Evolutionary conservation across 2,888 invertebrate species (phyloP).

Genomic region (Machimus rusticus): DNA sequence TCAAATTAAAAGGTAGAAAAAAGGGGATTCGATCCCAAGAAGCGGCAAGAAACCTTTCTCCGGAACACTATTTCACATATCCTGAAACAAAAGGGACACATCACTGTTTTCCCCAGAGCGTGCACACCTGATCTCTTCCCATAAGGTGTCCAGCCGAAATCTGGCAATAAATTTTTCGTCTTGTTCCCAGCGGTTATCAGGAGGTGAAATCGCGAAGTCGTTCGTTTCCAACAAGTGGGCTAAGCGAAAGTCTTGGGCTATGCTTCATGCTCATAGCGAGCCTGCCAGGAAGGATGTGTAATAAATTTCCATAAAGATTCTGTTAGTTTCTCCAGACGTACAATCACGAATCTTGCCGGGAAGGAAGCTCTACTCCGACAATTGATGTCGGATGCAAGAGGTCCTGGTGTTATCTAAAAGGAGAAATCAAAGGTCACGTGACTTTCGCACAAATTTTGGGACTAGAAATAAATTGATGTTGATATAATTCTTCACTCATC

Average conservation of each 20-base stretch:
- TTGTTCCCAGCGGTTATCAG: conserved; percentile 2
- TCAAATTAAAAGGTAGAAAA: neutral
- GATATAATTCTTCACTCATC: neutral
- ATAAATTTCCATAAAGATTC: conserved; percentile 4
- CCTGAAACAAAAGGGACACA: conserved; percentile 20
- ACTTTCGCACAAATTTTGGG: neutral
- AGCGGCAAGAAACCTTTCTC: conserved; percentile 1
- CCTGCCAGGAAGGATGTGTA: neutral
- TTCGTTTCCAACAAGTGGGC: conserved; percentile 6
- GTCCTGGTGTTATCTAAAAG: neutral
- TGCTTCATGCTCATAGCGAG: neutral
- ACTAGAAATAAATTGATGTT: neutral
- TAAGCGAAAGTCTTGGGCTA: neutral
- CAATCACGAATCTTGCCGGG: neutral
- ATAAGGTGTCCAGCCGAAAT: neutral
- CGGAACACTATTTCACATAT: conserved; percentile 24
- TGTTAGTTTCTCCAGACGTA: neutral
- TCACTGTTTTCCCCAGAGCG: neutral
- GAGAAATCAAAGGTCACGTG: neutral
- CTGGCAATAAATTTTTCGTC: conserved; percentile 23
- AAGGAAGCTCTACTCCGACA: neutral
- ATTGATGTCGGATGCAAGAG: neutral
- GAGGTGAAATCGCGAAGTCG: conserved; percentile 14
- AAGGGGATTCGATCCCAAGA: neutral
- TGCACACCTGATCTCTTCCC: conserved; percentile 1